Evolutionary conservation across 2,113 vertebrate genomes (phyloP).

Genomic region (Daboia siamensis): DNA sequence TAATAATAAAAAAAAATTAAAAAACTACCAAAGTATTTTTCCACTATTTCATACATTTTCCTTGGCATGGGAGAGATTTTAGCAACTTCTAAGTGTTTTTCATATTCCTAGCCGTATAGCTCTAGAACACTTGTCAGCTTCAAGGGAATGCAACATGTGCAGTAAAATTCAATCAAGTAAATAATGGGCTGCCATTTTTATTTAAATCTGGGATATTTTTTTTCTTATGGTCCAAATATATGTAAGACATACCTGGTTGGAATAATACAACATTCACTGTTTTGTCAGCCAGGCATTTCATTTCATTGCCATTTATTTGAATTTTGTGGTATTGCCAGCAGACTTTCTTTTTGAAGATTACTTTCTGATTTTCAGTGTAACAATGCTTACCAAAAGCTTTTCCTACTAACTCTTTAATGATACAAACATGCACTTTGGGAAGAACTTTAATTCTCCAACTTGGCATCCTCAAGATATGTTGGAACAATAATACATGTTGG

Average conservation of each 20-base stretch:
- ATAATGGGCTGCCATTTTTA: not conserved
- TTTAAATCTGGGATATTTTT: not conserved
- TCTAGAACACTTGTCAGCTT: not conserved
- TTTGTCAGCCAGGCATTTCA: not conserved
- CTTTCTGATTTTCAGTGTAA: not conserved
- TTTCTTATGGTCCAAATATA: not conserved
- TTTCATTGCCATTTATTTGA: not conserved
- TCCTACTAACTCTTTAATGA: not conserved
- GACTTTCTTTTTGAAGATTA: not conserved
- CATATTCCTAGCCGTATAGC: constrained; percentile 8
- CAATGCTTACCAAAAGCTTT: not conserved
- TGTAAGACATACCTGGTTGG: not conserved
- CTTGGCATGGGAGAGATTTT: not conserved
- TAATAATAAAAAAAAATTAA: too few species aligned
- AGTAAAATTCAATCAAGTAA: constrained; percentile 8
- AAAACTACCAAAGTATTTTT: constrained; percentile 14
- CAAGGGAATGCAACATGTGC: not conserved
- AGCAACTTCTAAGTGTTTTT: not conserved
- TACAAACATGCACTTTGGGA: not conserved
- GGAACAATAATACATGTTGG: not conserved
- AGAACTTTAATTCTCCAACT: not conserved
- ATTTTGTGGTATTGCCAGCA: not conserved
- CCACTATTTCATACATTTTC: constrained; percentile 7
- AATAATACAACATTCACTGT: not conserved
- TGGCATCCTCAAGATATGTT: not conserved